phyloP scores from a whole-genome alignment of 2,888 invertebrate species.

The Plebejus anna region DNA sequence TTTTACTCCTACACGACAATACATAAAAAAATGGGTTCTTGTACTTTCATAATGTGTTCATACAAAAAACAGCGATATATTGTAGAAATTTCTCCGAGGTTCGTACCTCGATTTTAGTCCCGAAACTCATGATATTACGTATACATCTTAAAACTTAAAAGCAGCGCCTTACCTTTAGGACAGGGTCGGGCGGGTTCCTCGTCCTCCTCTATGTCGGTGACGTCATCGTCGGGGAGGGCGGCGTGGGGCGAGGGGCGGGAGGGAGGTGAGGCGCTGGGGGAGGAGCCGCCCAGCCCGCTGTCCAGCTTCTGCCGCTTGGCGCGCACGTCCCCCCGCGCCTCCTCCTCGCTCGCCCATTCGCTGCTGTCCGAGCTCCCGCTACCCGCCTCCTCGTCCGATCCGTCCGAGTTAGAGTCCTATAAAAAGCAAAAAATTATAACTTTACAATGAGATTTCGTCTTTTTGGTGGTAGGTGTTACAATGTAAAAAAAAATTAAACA shows the following conservation, averaged over 20 bases:
- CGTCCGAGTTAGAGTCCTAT: not conserved
- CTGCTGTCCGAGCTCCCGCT: slow-evolving; percentile 35
- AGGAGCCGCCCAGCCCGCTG: slow-evolving; percentile 67
- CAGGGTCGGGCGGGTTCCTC: slow-evolving; percentile 31
- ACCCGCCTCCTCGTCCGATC: not conserved
- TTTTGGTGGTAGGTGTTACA: too few relatives aligned
- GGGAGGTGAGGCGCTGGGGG: slow-evolving; percentile 40
- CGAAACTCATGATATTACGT: too few relatives aligned
- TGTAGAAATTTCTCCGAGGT: too few relatives aligned
- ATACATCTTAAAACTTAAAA: too few relatives aligned
- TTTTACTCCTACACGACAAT: too few relatives aligned
- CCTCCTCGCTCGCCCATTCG: slow-evolving; percentile 35
- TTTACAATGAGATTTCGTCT: not conserved
- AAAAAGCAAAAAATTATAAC: not conserved
- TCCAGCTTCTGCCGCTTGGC: slow-evolving; percentile 80
- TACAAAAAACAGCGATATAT: too few relatives aligned
- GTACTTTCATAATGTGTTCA: too few relatives aligned
- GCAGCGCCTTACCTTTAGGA: slow-evolving; percentile 9
- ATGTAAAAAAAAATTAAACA: not conserved
- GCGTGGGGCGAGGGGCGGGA: slow-evolving; percentile 32
- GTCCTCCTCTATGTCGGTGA: slow-evolving; percentile 41
- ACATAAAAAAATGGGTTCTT: too few relatives aligned
- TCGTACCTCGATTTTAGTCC: too few relatives aligned
- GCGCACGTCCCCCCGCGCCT: slow-evolving; percentile 32
- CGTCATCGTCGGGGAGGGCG: slow-evolving; percentile 31